Evolutionary conservation across 2,888 invertebrate genomes (phyloP).

Genomic region (Hymenopus coronatus): DNA sequence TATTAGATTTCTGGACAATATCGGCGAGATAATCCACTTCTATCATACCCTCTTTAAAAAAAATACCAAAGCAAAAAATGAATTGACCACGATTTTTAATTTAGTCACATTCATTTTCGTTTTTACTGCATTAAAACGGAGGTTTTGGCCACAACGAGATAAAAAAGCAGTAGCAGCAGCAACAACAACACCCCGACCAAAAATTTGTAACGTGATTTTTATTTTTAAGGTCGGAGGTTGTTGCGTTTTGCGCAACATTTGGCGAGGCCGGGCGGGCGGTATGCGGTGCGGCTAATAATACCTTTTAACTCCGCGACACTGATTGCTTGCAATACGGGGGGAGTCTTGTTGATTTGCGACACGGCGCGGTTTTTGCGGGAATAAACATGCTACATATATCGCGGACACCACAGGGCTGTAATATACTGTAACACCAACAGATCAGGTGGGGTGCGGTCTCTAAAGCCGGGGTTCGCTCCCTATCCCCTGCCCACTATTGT

Average conservation of each 20-base stretch:
- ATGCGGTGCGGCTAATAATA: constrained; percentile 21
- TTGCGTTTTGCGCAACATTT: constrained; percentile 22
- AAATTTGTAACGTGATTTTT: constrained; percentile 27
- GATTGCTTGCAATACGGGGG: constrained; percentile 23
- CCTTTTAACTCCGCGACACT: constrained; percentile 24
- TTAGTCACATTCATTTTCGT: constrained; percentile 11
- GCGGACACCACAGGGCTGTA: constrained; percentile 10
- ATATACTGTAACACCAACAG: not conserved
- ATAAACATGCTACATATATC: constrained; percentile 44
- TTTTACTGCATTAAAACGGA: not conserved
- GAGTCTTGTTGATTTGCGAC: constrained; percentile 46
- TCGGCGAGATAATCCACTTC: not conserved
- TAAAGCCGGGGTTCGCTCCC: not conserved
- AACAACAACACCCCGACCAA: not conserved
- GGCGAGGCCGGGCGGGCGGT: constrained; percentile 8
- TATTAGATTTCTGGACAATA: constrained; percentile 4
- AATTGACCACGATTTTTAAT: constrained; percentile 20
- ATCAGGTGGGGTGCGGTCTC: not conserved
- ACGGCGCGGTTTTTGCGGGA: constrained; percentile 50
- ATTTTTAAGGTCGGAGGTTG: not conserved
- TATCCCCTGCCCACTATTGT: not conserved
- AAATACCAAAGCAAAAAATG: not conserved
- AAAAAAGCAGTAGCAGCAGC: not conserved
- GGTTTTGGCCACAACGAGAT: not conserved
- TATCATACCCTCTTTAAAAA: not conserved